Evolutionary conservation across 2,113 vertebrate genomes (phyloP).

Genomic region (Beaufortia kweichowensis): DNA sequence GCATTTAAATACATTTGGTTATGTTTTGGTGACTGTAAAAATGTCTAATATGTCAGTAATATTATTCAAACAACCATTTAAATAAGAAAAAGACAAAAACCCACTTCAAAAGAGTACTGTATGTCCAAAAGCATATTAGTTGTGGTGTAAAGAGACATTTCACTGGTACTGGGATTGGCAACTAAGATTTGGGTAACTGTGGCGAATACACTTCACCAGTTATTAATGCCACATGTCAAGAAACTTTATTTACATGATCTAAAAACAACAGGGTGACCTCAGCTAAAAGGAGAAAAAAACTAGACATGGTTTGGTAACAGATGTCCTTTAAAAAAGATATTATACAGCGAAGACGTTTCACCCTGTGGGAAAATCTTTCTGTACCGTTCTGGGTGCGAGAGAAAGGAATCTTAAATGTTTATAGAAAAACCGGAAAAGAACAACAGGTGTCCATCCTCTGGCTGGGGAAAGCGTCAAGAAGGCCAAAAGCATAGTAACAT

Average conservation of each 20-base stretch:
- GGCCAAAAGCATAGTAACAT: constrained; percentile 44
- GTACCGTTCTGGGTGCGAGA: constrained; percentile 33
- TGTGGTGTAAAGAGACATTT: no score
- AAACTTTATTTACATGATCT: neutral
- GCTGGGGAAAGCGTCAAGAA: constrained; percentile 16
- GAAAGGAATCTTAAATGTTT: constrained; percentile 49
- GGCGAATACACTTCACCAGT: no score
- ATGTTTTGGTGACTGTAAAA: no score
- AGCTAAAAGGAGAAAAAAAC: neutral
- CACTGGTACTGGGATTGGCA: no score
- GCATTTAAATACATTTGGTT: no score
- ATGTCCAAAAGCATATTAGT: no score
- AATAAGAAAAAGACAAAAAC: no score
- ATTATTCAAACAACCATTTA: no score
- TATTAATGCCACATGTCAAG: no score
- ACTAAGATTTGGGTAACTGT: no score
- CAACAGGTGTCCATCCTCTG: constrained; percentile 50
- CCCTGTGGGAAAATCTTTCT: constrained; percentile 30
- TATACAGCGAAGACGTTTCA: constrained; percentile 23
- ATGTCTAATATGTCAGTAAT: no score
- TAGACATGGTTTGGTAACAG: neutral
- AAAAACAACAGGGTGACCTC: constrained; percentile 13
- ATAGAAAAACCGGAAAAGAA: constrained; percentile 51
- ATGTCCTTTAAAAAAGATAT: constrained; percentile 32
- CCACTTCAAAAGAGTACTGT: no score